A percentile compares a stretch with the other conserved stretches of the same genome.
Conservation (phyloP, 2,888 invertebrate species). For the Polydrusus tereticollis region DNA sequence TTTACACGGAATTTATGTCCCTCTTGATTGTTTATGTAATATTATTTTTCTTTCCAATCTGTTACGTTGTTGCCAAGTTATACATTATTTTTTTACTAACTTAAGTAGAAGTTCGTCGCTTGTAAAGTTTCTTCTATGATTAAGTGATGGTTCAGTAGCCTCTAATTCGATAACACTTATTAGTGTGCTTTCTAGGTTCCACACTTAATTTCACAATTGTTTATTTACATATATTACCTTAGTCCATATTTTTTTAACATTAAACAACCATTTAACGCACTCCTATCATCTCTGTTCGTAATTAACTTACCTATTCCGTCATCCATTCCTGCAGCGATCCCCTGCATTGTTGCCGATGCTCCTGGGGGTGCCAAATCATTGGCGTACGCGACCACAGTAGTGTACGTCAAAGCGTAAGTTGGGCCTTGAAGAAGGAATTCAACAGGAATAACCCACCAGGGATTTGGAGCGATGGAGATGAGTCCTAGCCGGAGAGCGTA, state of each 20-base stretch:
- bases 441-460: slow-evolving; percentile 86
- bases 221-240: background rate
- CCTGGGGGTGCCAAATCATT: slow-evolving; percentile 71
- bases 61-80: no score
- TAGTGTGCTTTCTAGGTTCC: no score
- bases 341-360: slow-evolving; percentile 87
- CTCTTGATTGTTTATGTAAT: no score
- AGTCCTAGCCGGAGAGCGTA: slow-evolving; percentile 82
- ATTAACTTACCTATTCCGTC: slow-evolving; percentile 79
- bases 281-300: background rate
- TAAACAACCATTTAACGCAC: no score
- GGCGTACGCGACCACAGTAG: slow-evolving; percentile 80
- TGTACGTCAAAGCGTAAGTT: slow-evolving; percentile 88
- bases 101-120: no score
- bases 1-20: no score
- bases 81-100: no score
- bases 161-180: no score
- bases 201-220: background rate
- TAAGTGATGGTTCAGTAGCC: no score
- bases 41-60: no score
- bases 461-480: slow-evolving; percentile 82
- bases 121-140: no score
- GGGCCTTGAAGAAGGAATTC: slow-evolving; percentile 88
- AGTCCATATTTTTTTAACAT: no score
- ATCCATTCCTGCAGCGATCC: slow-evolving; percentile 89